These are phyloP conservation scores for Leptopilina drosophilae DNA, from an alignment of 2,888 invertebrate genomes.

Conservation along the genomic window DNA sequence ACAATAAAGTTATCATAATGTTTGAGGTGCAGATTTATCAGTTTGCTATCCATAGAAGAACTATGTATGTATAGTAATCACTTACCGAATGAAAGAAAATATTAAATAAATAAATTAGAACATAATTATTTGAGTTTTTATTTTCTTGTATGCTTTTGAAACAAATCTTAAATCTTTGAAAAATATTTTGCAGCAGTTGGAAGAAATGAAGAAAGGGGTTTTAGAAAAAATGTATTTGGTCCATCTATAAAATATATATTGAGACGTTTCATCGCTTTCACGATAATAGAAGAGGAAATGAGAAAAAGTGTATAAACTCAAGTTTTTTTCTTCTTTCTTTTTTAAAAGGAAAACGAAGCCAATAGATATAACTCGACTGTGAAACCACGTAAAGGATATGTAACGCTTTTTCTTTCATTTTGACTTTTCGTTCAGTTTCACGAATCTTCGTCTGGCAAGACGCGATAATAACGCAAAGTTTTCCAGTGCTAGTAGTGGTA, in stretches of 20 bases:
- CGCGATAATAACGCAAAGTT: constrained; percentile 63
- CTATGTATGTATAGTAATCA: too few species aligned
- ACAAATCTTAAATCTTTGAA: neutral
- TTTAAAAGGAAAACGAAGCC: constrained; percentile 40
- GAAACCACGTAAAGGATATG: constrained; percentile 29
- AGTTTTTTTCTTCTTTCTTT: neutral
- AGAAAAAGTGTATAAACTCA: constrained; percentile 30
- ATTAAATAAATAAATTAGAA: too few species aligned
- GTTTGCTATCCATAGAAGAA: too few species aligned
- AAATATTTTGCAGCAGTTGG: neutral
- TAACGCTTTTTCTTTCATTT: constrained; percentile 44
- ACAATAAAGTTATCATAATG: too few species aligned
- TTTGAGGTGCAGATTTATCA: too few species aligned
- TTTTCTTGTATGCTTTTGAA: too few species aligned
- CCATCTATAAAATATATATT: neutral
- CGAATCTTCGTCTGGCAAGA: constrained; percentile 43
- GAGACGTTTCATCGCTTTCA: constrained; percentile 35
- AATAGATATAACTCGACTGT: constrained; percentile 36
- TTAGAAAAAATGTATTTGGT: constrained; percentile 34
- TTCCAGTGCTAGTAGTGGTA: constrained; percentile 34
- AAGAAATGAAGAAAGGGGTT: constrained; percentile 34
- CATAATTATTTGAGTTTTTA: too few species aligned
- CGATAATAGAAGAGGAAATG: constrained; percentile 37
- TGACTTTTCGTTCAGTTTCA: constrained; percentile 28
- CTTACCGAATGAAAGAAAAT: too few species aligned